A percentile compares a stretch with the other conserved stretches of the same genome.
Conservation (phyloP, 2,888 invertebrate genomes). For the Diaprepes abbreviatus region DNA sequence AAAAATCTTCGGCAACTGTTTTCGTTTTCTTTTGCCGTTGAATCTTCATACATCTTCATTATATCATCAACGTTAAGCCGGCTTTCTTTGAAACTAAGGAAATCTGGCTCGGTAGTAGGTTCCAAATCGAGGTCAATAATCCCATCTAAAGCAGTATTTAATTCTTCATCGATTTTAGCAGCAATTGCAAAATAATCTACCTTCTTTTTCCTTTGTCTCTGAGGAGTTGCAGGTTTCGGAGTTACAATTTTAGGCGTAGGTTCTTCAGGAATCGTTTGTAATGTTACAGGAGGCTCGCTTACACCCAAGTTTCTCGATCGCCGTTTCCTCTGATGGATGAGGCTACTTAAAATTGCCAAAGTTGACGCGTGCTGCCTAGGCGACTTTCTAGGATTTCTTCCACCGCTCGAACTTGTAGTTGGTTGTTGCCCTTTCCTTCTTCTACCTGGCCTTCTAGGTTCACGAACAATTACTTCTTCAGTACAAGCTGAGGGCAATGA, state of each 20-base stretch:
- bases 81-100: constrained; percentile 60
- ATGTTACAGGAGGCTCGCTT: constrained; percentile 14
- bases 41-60: constrained; percentile 66
- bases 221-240: constrained; percentile 58
- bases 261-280: constrained; percentile 59
- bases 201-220: constrained; percentile 65
- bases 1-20: constrained; percentile 49
- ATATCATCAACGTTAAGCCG: constrained; percentile 61
- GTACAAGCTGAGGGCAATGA: constrained; percentile 26
- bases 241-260: constrained; percentile 45
- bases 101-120: constrained; percentile 62
- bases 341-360: constrained; percentile 82
- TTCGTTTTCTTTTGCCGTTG: constrained; percentile 62
- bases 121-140: constrained; percentile 52
- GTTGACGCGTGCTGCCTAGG: constrained; percentile 92
- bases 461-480: constrained; percentile 17
- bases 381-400: constrained; percentile 81
- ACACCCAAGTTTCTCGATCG: constrained; percentile 58
- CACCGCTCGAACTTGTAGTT: constrained; percentile 45
- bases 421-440: constrained; percentile 39
- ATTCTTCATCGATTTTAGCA: constrained; percentile 67
- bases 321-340: constrained; percentile 72
- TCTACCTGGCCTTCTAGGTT: constrained; percentile 12
- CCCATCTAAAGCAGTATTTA: constrained; percentile 56
- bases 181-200: constrained; percentile 62